Base-by-base conservation (phyloP, 2,113 vertebrate genomes). In the Mesoclemmys tuberculata region DNA sequence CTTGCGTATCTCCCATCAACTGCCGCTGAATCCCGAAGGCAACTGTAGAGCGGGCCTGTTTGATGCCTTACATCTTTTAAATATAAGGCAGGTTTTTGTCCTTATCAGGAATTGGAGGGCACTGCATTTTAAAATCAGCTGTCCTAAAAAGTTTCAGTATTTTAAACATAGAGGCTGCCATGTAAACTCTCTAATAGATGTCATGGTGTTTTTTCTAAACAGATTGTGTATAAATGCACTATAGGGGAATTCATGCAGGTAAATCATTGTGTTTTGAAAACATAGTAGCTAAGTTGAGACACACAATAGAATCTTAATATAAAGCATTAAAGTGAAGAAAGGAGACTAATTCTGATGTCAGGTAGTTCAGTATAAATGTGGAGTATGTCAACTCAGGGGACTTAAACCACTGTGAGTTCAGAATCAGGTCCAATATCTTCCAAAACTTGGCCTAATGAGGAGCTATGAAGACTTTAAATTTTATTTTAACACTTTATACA, bases 371-470 rank as follows among this genome's bases (percentile, higher is more conserved):
- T 54, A 31, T 1, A 55, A 48, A 22, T 3, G 51, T 29, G 68
- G n/a, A 81, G 84, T 0, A 0, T 24, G 10, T 78, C 64, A 44
- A 1, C 6, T 26, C 12, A 0, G 0, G 18, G 7, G 2, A 6
- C 56, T 52, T 79, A 12, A 6, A 56, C 12, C 0, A 51, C 31
- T 12, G 14, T 19, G 54, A 2, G 27, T 8, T 35, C 19, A 58
- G 44, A 6, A 0, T 16, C 49, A 84, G 44, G 3, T 24, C 61
- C 56, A 21, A 6, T 8, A 27, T 21, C 49, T 74, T 22, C 44
- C 26, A 61, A 35, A n/a, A 38, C 0, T 0, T 46, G 11, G 38
- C 79, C 29, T 22, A 31, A 44, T 21, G 21, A 49, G 26, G 35
- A 31, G 8, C n/a, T 82, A 38, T 44, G 64, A 48, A 21, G 4